Evolutionary conservation across 2,113 vertebrate genomes (phyloP).

Genomic region (Cygnus atratus): DNA sequence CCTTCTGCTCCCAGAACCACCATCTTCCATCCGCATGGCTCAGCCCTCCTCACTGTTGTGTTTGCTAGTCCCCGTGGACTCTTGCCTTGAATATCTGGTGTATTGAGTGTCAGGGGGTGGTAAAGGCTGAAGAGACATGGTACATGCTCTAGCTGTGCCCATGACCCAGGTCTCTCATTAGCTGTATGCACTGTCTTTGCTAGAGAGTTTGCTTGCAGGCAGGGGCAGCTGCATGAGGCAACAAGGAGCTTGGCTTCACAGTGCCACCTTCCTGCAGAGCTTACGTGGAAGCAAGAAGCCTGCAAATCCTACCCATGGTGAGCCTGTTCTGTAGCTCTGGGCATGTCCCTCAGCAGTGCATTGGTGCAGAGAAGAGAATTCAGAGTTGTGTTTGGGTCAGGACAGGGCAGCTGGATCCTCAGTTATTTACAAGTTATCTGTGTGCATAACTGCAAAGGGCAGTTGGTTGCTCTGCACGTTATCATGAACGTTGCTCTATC

Average conservation of each 20-base stretch:
- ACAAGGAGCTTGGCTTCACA: background rate
- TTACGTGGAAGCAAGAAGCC: background rate
- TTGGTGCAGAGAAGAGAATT: background rate
- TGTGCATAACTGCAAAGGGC: background rate
- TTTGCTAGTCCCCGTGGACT: background rate
- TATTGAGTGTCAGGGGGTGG: fast-evolving
- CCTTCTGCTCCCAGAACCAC: background rate
- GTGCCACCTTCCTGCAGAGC: background rate
- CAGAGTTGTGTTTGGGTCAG: background rate
- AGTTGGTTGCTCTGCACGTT: background rate
- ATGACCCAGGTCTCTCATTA: background rate
- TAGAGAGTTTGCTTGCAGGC: background rate
- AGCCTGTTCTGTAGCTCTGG: background rate
- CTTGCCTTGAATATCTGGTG: background rate
- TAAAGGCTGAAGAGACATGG: background rate
- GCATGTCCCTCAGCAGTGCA: background rate
- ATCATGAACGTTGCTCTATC: background rate
- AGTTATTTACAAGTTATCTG: background rate
- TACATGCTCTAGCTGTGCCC: background rate
- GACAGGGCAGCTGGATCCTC: background rate
- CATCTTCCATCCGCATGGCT: fast-evolving
- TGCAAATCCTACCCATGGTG: background rate
- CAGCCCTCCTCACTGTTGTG: background rate
- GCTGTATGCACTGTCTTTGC: background rate
- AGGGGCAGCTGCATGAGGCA: background rate